Evolutionary conservation across 2,113 vertebrate species (phyloP).

Genomic region (Dunckerocampus dactyliophorus): DNA sequence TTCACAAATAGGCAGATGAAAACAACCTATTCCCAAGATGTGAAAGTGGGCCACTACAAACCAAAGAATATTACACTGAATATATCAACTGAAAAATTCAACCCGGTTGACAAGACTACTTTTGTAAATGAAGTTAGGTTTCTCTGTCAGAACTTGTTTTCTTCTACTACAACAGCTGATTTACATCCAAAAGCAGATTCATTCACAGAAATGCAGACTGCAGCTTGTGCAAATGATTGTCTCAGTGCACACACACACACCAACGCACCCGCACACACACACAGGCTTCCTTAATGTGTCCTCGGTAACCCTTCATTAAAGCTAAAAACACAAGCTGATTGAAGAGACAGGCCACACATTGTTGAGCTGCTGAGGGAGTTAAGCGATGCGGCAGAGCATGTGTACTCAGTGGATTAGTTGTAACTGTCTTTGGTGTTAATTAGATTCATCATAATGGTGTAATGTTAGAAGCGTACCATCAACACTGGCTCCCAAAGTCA

Average conservation of each 20-base stretch:
- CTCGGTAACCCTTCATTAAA: constrained; percentile 67
- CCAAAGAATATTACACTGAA: constrained; percentile 54
- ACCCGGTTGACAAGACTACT: constrained; percentile 65
- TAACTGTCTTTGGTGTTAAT: constrained; percentile 63
- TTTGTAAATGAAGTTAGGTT: constrained; percentile 62
- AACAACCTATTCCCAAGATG: constrained; percentile 51
- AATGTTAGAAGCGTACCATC: constrained; percentile 65
- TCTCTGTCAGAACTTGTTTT: constrained; percentile 62
- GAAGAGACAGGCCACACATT: constrained; percentile 64
- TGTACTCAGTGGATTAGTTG: constrained; percentile 63
- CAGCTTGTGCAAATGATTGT: constrained; percentile 29
- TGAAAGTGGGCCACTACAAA: constrained; percentile 39
- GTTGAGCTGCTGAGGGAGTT: constrained; percentile 52
- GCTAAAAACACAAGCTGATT: constrained; percentile 59
- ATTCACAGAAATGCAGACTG: constrained; percentile 62
- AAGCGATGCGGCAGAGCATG: constrained; percentile 54
- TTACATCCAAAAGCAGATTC: constrained; percentile 60
- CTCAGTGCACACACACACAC: constrained; percentile 15
- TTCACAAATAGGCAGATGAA: constrained; percentile 41
- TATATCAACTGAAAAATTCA: constrained; percentile 63
- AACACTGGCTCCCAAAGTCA: too few relatives aligned
- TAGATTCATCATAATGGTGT: constrained; percentile 64
- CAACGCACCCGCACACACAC: neutral
- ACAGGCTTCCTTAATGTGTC: constrained; percentile 43
- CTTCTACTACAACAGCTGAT: constrained; percentile 65